Percentiles rank a stretch among this genome's conserved stretches.
Evolutionary conservation across 2,113 vertebrate species (phyloP).

Genomic region (Cyanoramphus novaezelandiae): DNA sequence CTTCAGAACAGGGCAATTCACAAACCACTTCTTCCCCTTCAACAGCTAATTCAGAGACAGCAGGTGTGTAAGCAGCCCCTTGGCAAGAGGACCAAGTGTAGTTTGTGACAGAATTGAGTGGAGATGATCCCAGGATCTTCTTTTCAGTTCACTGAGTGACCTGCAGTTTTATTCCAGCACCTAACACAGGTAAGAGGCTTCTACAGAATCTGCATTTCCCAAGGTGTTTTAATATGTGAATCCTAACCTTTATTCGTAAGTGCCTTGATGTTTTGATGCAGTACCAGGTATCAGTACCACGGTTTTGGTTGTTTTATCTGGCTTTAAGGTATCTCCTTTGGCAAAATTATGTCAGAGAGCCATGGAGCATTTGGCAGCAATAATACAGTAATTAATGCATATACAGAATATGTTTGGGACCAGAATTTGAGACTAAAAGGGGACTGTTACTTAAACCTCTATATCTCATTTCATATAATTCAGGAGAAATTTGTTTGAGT

Average conservation of each 20-base stretch:
- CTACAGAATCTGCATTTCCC: neutral
- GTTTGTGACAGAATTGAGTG: neutral
- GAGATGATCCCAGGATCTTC: slow-evolving; percentile 46
- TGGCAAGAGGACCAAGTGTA: neutral
- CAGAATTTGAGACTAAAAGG: neutral
- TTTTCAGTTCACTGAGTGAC: neutral
- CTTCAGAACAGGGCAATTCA: slow-evolving; percentile 15
- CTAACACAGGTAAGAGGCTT: slow-evolving; percentile 30
- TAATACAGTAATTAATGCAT: neutral
- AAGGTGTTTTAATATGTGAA: neutral
- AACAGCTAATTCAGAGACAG: slow-evolving; percentile 33
- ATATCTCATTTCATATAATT: neutral
- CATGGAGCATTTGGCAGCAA: neutral
- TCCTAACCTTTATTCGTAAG: neutral
- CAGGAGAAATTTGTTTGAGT: neutral
- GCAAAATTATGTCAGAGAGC: neutral
- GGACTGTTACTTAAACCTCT: neutral
- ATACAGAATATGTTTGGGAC: neutral
- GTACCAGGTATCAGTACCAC: neutral
- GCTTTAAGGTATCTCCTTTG: neutral
- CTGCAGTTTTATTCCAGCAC: neutral
- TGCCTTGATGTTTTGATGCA: neutral
- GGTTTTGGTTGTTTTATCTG: neutral
- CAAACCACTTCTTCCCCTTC: neutral
- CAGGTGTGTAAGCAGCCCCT: neutral